These are phyloP conservation scores for Anser cygnoides DNA, from an alignment of 2,113 vertebrate genomes.

Conservation along the genomic window DNA sequence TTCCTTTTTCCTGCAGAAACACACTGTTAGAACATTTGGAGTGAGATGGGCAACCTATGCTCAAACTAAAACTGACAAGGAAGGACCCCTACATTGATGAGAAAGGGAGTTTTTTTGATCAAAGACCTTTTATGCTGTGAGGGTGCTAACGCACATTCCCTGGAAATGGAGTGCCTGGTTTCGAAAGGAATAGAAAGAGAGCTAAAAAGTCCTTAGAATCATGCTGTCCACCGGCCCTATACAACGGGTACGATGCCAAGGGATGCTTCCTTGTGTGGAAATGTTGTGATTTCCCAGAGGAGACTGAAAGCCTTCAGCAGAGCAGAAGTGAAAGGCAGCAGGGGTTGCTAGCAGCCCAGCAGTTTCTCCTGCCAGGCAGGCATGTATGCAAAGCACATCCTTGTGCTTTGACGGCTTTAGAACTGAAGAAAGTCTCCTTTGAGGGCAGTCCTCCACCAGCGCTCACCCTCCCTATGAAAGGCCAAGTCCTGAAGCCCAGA, in stretches of 20 bases:
- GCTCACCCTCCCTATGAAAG: background rate
- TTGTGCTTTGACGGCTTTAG: background rate
- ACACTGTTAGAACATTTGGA: background rate
- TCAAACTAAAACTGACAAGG: background rate
- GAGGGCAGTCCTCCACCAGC: background rate
- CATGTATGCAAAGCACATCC: background rate
- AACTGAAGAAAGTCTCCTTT: background rate
- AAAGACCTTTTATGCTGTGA: background rate
- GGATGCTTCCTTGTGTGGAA: fast-evolving
- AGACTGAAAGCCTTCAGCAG: background rate
- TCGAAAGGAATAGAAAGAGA: background rate
- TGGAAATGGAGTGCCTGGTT: background rate
- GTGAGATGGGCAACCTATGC: background rate
- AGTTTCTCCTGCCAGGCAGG: background rate
- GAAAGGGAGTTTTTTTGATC: background rate
- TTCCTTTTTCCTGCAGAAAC: background rate
- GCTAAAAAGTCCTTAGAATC: background rate
- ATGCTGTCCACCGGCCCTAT: background rate
- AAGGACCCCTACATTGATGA: background rate
- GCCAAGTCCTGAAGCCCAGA: background rate
- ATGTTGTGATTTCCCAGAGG: fast-evolving
- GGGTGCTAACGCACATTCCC: background rate
- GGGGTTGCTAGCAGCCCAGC: background rate
- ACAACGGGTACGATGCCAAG: fast-evolving
- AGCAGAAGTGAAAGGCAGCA: background rate